These are phyloP conservation scores for Chlorops oryzae DNA, from an alignment of 1,140 invertebrate species.

Conservation along the genomic window DNA sequence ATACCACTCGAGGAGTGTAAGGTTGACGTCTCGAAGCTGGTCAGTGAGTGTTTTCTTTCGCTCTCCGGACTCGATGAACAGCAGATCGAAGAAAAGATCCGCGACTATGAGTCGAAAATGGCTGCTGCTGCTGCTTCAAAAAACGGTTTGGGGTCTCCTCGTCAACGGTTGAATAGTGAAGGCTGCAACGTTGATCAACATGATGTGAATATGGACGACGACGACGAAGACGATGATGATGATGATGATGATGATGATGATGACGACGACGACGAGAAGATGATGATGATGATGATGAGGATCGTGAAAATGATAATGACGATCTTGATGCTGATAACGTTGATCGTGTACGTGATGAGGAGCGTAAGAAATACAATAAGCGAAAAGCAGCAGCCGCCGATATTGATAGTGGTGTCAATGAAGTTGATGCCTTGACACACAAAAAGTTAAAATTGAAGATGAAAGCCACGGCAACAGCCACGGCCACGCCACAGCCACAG, in stretches of 20 bases:
- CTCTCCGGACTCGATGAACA: constrained; percentile 55
- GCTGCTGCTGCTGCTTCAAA: constrained; percentile 28
- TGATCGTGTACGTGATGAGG: no score
- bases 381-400: constrained; percentile 11
- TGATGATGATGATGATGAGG: no score
- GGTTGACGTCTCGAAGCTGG: constrained; percentile 38
- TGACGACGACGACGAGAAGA: no score
- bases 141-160: constrained; percentile 46
- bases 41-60: constrained; percentile 51
- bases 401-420: constrained; percentile 10
- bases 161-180: constrained; percentile 27
- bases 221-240: constrained; percentile 16
- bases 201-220: constrained; percentile 5
- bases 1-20: constrained; percentile 54
- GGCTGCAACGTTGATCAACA: no score
- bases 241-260: constrained; percentile 6
- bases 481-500: no score
- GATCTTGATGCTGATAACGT: no score
- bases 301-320: no score
- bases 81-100: constrained; percentile 50
- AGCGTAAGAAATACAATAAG: constrained; percentile 18
- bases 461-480: no score
- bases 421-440: no score
- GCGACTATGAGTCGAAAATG: constrained; percentile 26
- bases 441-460: no score